phyloP scores from a whole-genome alignment of 2,113 vertebrate species.

The Eulemur macaco region DNA sequence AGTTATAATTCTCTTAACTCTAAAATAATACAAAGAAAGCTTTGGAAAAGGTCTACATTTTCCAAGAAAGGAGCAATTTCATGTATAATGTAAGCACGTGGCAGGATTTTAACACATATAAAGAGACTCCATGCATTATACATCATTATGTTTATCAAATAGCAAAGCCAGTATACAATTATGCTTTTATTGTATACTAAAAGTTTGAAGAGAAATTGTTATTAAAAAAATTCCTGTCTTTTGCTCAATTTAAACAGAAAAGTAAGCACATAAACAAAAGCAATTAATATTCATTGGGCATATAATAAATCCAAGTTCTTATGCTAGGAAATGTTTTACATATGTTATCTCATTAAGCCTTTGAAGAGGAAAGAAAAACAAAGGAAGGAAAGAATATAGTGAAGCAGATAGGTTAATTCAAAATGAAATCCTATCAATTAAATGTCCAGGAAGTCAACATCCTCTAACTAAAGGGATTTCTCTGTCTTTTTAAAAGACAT shows the following conservation, averaged over 20 bases:
- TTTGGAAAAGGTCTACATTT: not conserved
- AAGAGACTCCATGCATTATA: not conserved
- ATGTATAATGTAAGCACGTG: not conserved
- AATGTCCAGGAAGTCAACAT: not conserved
- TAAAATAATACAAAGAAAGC: conserved; percentile 20
- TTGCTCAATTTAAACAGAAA: conserved; percentile 27
- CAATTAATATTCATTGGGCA: not conserved
- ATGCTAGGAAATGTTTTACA: not conserved
- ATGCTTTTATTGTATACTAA: not conserved
- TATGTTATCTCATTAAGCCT: not conserved
- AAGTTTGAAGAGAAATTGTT: not conserved
- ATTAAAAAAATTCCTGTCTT: not conserved
- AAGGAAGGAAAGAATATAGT: not conserved
- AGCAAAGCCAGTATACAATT: not conserved
- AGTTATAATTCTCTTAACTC: not conserved
- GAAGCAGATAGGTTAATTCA: not conserved
- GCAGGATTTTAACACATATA: not conserved
- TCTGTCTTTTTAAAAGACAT: not conserved
- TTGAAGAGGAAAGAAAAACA: conserved; percentile 17
- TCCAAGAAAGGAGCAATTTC: conserved; percentile 33
- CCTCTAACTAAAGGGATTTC: not conserved
- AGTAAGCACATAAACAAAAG: conserved; percentile 41
- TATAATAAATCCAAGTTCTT: not conserved
- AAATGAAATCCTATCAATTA: conserved; percentile 17
- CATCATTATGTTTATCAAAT: not conserved